Percentiles rank a stretch among this genome's conserved stretches.
Conservation (phyloP, 1,140 invertebrate genomes). For the Oscheius sp. region DNA sequence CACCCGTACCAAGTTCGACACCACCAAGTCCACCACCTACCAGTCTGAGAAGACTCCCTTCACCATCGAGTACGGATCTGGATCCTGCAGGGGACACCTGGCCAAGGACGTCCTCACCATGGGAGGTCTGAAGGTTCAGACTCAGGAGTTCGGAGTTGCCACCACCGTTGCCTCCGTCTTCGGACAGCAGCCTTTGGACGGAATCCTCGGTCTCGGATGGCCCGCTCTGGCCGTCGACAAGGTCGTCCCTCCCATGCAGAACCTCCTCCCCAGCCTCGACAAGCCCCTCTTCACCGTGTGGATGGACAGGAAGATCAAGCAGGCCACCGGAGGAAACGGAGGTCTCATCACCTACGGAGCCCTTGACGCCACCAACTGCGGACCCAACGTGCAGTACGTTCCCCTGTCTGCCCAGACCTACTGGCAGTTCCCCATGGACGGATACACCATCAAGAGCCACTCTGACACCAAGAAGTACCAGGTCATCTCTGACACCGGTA, state of each 20-base stretch:
- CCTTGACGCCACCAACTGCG: constrained; percentile 46
- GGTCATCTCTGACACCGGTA: constrained; percentile 52
- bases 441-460: constrained; percentile 42
- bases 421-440: constrained; percentile 48
- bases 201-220: constrained; percentile 51
- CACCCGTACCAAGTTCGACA: constrained; percentile 43
- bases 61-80: constrained; percentile 36
- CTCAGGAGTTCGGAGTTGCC: constrained; percentile 46
- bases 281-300: constrained; percentile 47
- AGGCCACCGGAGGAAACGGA: constrained; percentile 28
- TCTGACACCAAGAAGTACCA: constrained; percentile 26
- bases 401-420: constrained; percentile 43
- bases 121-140: constrained; percentile 36
- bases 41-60: constrained; percentile 26
- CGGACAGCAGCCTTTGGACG: constrained; percentile 48
- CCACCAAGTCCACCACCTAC: constrained; percentile 40
- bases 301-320: constrained; percentile 45
- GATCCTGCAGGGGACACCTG: constrained; percentile 29
- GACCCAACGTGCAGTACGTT: constrained; percentile 41
- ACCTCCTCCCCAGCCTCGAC: constrained; percentile 42
- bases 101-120: constrained; percentile 37
- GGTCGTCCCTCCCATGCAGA: constrained; percentile 49
- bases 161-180: constrained; percentile 45
- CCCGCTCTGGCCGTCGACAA: constrained; percentile 46
- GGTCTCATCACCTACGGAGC: constrained; percentile 53